Base-by-base conservation (phyloP, 2,797 vertebrate genomes). In the Mallotus villosus region DNA sequence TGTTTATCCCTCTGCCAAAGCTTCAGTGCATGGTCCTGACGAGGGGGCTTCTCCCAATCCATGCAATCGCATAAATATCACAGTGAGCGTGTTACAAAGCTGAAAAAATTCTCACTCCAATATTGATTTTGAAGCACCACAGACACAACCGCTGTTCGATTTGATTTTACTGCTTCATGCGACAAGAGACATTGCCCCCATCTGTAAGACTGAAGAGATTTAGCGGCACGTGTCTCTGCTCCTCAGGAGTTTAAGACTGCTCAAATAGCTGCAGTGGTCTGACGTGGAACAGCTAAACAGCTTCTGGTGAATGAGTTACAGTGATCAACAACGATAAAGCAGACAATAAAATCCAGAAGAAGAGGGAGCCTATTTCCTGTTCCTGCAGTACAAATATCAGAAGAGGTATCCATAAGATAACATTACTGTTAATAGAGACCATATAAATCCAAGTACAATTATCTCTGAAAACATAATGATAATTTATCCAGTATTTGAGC, bases 151-250 rank as follows among this genome's bases (percentile, higher is more conserved):
- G 19, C 68, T 27, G 34, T 63, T 71, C 49, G 21, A 19, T 71
- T 63, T 34, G 12, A 71, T 55, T 63, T 37, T 22, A 63, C 60
- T 55, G 61, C 60, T 55, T 63, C 3, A 46, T 8, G 19, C 63
- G 60, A 71, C 70, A 70, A 25, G 68, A 34, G 22, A 37, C 53
- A 68, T 58, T 19, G 21, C 55, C 53, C 49, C 51, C 65, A 8
- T 67, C 65, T 59, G 67, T 58, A 34, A 21, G n/a, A 59, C 67
- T 59, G 37, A 68, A 58, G 49, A 58, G 67, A 58, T 68, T 68
- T 58, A 59, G 53, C 53, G 19, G 25, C 57, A 49, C 12, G 49
- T 32, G 17, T 57, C 21, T 57, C 21, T 51, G 3, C 25, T 68
- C 49, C 14, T 8, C 55, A 59, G 27, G 21, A 57, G 25, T 27